Percentiles rank a stretch among this genome's conserved stretches.
Evolutionary conservation across 1,140 invertebrate genomes (phyloP).

Genomic region (Ooceraea biroi): DNA sequence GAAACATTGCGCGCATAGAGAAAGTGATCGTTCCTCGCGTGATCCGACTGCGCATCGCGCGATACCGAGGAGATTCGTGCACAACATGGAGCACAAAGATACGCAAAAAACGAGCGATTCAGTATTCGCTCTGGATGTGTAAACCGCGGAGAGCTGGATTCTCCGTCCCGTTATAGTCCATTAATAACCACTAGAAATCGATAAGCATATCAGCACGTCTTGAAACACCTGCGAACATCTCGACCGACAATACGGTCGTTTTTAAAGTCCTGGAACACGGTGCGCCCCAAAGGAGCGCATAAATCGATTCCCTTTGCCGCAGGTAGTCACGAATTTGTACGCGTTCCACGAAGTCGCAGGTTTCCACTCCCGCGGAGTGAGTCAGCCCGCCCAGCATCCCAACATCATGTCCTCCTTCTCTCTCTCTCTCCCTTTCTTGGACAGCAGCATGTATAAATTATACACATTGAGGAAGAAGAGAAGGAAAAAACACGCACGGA

Average conservation of each 20-base stretch:
- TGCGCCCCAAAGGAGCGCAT: slow-evolving; percentile 27
- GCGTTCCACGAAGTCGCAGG: background rate
- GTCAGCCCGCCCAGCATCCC: background rate
- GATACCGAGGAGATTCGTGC: slow-evolving; percentile 4
- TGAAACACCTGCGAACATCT: slow-evolving; percentile 45
- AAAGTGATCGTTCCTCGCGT: slow-evolving; percentile 37
- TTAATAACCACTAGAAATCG: slow-evolving; percentile 56
- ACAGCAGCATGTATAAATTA: slow-evolving; percentile 29
- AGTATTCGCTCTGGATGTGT: background rate
- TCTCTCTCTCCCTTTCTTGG: background rate
- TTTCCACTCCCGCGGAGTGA: background rate
- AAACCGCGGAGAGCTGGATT: background rate
- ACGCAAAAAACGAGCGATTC: background rate
- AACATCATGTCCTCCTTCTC: background rate
- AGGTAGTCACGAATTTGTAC: slow-evolving; percentile 74
- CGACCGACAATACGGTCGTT: slow-evolving; percentile 20
- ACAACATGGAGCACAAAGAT: background rate
- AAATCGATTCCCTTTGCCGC: slow-evolving; percentile 61
- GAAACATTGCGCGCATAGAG: slow-evolving; percentile 27
- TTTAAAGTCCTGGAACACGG: slow-evolving; percentile 37
- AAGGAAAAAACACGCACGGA: background rate
- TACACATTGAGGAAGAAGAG: background rate
- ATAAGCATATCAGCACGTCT: slow-evolving; percentile 45
- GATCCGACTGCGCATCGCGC: slow-evolving; percentile 38
- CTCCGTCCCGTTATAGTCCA: slow-evolving; percentile 36